Base-by-base conservation (phyloP, 2,797 vertebrate genomes). In the Epinephelus coioides region DNA sequence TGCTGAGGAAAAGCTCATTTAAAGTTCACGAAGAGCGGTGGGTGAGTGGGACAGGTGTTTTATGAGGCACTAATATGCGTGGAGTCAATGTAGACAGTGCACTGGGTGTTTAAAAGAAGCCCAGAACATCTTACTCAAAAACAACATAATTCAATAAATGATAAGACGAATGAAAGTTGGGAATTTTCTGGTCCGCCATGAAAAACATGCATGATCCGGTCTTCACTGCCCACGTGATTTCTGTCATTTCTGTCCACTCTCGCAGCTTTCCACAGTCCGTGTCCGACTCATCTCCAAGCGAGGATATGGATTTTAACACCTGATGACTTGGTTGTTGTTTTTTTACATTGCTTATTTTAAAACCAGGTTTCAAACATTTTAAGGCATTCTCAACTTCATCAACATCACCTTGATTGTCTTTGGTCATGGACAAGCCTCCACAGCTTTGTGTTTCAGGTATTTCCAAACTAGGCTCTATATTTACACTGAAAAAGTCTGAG, bases 391-490 rank as follows among this genome's bases (percentile, higher is more conserved):
- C 78, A 82, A 86, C 87, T 82, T 80, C 55, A 78, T 84, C 77
- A 85, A 79, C 73, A 63, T 86, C 55, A 75, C 69, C 76, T 71
- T 90, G 93, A 94, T 95, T 94, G 95, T 96, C 95, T 95, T 96
- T 96, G 95, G 95, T 96, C 91, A 90, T 86, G 86, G 87, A 88
- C 59, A 70, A 90, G 88, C 84, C 83, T 89, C 90, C 88, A 91
- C 90, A 90, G 92, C 85, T 88, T 92, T 55, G 77, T 79, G 70
- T 89, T 64, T 84, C 79, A 84, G 79, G 57, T 79, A 79, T 84
- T 90, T 89, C 76, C 83, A 91, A 88, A 89, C 85, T 88, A 86
- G 46, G 77, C 69, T 90, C 82, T 90, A 49, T 76, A 88, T 92
- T 86, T 93, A 91, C 91, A 93, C 6, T 25, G 38, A 73, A 78